A percentile compares a stretch with the other conserved stretches of the same genome.
phyloP scores from a whole-genome alignment of 92 coral and sea anemone species.

The Epizoanthus rinbou region DNA sequence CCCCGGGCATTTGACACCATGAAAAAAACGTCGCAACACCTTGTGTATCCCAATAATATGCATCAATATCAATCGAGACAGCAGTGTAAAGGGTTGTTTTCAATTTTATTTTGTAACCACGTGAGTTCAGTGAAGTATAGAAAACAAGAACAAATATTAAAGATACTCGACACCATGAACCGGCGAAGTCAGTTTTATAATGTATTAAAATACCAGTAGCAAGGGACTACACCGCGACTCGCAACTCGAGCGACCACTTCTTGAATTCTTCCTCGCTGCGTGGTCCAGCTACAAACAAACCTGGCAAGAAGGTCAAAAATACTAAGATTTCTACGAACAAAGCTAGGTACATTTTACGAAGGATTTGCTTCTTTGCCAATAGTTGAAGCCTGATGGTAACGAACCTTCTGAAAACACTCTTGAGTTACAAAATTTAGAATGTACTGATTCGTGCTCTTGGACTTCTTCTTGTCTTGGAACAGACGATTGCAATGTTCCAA shows the following conservation, averaged over 20 bases:
- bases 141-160: background rate
- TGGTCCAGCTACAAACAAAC: slow-evolving; percentile 5
- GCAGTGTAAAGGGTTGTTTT: too few species aligned
- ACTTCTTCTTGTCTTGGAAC: too few species aligned
- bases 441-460: too few species aligned
- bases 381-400: too few species aligned
- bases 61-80: too few species aligned
- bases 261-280: background rate
- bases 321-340: background rate
- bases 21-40: background rate
- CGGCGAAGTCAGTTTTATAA: background rate
- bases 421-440: too few species aligned
- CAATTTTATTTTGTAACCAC: background rate
- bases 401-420: too few species aligned
- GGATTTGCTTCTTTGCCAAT: too few species aligned
- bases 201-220: background rate
- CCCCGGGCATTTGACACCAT: background rate
- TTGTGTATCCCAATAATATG: too few species aligned
- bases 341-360: too few species aligned
- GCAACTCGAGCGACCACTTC: slow-evolving; percentile 1
- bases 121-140: background rate
- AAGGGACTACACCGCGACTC: slow-evolving; percentile 7
- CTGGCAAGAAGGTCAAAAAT: background rate
- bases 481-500: too few species aligned
- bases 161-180: too few species aligned